Conservation (phyloP, 2,888 invertebrate genomes). For the Mesorhabditis spiculigera region DNA sequence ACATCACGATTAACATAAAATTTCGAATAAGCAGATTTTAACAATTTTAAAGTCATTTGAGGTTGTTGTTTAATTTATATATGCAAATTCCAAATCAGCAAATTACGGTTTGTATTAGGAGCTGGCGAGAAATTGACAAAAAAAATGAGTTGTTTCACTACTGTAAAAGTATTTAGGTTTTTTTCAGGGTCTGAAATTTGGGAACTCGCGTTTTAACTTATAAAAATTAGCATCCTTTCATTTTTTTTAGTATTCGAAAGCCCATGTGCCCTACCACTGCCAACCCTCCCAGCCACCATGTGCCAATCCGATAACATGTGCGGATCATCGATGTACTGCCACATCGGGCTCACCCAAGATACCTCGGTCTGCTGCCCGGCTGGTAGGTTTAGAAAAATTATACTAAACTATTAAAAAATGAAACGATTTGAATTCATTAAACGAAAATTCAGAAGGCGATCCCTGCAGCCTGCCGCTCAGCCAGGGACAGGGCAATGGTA, state of each 20-base stretch:
- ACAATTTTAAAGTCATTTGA: too few species aligned
- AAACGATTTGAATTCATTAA: not conserved
- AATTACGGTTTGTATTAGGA: too few species aligned
- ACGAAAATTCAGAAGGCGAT: slow-evolving; percentile 31
- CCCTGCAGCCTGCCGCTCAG: slow-evolving; percentile 40
- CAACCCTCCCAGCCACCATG: slow-evolving; percentile 29
- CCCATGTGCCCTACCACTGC: slow-evolving; percentile 47
- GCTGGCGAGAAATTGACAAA: too few species aligned
- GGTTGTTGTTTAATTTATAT: too few species aligned
- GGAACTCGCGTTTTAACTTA: not conserved
- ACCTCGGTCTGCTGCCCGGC: slow-evolving; percentile 54
- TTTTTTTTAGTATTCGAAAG: slow-evolving; percentile 43
- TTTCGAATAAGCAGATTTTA: too few species aligned
- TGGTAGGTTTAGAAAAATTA: slow-evolving; percentile 23
- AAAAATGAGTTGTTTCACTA: too few species aligned
- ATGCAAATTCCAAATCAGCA: too few species aligned
- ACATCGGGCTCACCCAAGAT: slow-evolving; percentile 48
- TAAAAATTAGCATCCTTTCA: not conserved
- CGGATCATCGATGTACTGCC: slow-evolving; percentile 46
- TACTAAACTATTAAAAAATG: slow-evolving; percentile 5
- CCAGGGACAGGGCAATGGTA: slow-evolving; percentile 41
- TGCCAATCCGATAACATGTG: slow-evolving; percentile 37
- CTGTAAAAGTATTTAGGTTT: too few species aligned
- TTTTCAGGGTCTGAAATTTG: too few species aligned
- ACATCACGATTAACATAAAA: not conserved